A percentile compares a stretch with the other conserved stretches of the same genome.
Conservation (phyloP, 2,888 invertebrate genomes). For the Athalia rosae region DNA sequence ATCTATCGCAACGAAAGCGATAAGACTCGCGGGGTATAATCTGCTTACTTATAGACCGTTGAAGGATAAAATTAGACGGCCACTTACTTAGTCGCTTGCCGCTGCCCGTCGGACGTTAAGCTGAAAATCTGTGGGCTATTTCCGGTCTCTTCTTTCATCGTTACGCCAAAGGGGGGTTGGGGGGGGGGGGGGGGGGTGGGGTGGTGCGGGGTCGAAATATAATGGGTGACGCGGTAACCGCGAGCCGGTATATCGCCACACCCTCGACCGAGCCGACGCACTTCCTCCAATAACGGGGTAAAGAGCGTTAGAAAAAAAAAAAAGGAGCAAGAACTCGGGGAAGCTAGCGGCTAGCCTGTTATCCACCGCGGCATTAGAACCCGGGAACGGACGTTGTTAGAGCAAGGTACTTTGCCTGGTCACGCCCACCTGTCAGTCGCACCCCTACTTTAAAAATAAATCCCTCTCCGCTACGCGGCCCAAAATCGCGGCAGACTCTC, state of each 20-base stretch:
- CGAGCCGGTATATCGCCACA: constrained; percentile 8
- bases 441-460: constrained; percentile 39
- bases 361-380: constrained; percentile 16
- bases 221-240: constrained; percentile 21
- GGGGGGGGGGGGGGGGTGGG: too few species aligned
- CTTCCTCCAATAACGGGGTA: constrained; percentile 6
- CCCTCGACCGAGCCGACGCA: constrained; percentile 26
- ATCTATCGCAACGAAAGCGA: background rate
- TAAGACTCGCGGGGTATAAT: too few species aligned
- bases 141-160: constrained; percentile 37
- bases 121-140: constrained; percentile 31
- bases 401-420: constrained; percentile 33
- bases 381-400: constrained; percentile 39
- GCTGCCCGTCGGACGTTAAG: background rate
- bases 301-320: background rate
- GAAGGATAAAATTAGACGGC: constrained; percentile 27
- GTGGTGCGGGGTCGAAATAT: constrained; percentile 23
- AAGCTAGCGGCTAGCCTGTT: background rate
- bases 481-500: too few species aligned
- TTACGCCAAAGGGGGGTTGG: constrained; percentile 9
- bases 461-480: background rate
- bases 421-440: constrained; percentile 43
- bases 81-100: constrained; percentile 19
- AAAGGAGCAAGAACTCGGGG: constrained; percentile 25
- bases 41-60: background rate